These are phyloP conservation scores for Drosophila nigritarsus DNA, from an alignment of 2,888 invertebrate species.

Conservation along the genomic window DNA sequence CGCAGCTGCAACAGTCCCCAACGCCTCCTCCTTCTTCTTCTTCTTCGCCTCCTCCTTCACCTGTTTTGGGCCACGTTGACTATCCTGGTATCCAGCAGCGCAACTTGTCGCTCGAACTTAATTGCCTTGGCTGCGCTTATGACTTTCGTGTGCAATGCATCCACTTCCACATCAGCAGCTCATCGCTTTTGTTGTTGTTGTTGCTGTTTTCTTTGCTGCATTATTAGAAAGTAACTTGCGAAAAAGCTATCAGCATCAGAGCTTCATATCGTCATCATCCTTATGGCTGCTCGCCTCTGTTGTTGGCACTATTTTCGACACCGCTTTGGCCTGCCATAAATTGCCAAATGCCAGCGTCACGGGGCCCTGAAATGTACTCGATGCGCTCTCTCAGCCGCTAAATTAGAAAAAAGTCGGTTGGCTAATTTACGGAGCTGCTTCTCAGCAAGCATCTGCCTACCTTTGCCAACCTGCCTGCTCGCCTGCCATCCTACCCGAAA, in stretches of 20 bases:
- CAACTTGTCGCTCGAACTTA: conserved; percentile 81
- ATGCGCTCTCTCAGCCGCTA: conserved; percentile 50
- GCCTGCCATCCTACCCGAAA: conserved; percentile 38
- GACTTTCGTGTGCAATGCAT: conserved; percentile 81
- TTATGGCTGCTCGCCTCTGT: conserved; percentile 36
- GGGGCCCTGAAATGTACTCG: conserved; percentile 75
- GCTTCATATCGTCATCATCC: conserved; percentile 60
- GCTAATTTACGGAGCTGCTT: conserved; percentile 65
- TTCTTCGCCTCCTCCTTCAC: not conserved
- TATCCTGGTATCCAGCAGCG: conserved; percentile 76
- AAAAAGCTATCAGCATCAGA: conserved; percentile 69
- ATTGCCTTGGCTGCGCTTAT: conserved; percentile 79
- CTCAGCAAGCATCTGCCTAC: conserved; percentile 20
- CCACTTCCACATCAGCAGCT: conserved; percentile 51
- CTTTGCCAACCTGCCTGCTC: conserved; percentile 13
- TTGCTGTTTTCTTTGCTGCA: conserved; percentile 46
- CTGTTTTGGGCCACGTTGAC: conserved; percentile 20
- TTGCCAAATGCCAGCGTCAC: conserved; percentile 68
- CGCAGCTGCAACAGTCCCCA: conserved; percentile 61
- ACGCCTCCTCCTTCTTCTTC: not conserved
- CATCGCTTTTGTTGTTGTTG: conserved; percentile 15
- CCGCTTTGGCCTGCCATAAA: conserved; percentile 76
- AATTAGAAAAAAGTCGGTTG: conserved; percentile 65
- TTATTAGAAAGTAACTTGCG: conserved; percentile 76
- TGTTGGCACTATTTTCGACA: conserved; percentile 81